Evolutionary conservation across 2,888 invertebrate species (phyloP), one percentile per base, ranked within the genome.

Genomic region (Diadegma fenestrale): DNA sequence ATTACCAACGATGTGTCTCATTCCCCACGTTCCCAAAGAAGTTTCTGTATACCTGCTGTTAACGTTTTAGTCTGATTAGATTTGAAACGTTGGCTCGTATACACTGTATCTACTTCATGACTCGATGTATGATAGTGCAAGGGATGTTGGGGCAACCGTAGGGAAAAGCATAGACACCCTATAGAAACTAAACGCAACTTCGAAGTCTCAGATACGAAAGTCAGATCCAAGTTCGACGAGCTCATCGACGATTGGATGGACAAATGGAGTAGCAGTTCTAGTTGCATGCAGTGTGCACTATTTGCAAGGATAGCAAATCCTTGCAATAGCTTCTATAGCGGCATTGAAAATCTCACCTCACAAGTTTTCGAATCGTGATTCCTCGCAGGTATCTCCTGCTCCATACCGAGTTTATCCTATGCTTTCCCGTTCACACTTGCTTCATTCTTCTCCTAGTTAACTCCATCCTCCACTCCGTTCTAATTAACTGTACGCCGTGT

Each of bases 401-500:
- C 73, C 45, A 71, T 43, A 22, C 68, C 33, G 22, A 69, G 71
- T 41, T 63, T 63, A 22, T 37, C 26, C 68, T 73, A 5, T 54
- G 22, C 54, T 54, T 19, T 22, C 33, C 22, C 43, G 19, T 30
- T 75, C 69, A 75, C 75, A 54, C 71, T 66, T 64, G 37, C 63
- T 41, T 43, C 51, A 80, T 73, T 77, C 66, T 72, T 61, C 68
- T 75, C 63, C 78, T 51, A 14, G 61, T 72, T 58, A 22, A 68
- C 68, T 41, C 41, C 63, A 58, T 26, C 81, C 61, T 85, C 33
- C 6, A 71, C n/a, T 87, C 88, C 87, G 88, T 89, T 87, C 89
- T 90, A 90, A 90, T 91, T 91, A 90, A 90, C 90, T 88, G 88
- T 88, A 88, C 89, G 88, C 89, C 90, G 88, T 86, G 82, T 87